A percentile compares a stretch with the other conserved stretches of the same genome.
Evolutionary conservation across 2,113 vertebrate genomes (phyloP).

Genomic region (Sinosuthora webbiana): DNA sequence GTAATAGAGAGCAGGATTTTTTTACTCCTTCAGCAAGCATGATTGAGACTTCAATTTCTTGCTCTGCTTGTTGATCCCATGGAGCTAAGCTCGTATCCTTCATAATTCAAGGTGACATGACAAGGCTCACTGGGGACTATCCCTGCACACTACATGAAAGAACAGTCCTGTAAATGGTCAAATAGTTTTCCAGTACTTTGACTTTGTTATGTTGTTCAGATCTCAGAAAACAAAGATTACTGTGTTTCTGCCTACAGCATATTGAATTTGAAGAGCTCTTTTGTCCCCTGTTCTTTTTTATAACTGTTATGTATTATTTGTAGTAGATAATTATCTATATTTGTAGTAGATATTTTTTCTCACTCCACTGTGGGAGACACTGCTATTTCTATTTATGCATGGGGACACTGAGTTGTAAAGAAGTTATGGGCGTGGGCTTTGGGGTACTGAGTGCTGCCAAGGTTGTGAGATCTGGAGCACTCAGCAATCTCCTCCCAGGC

Average conservation of each 20-base stretch:
- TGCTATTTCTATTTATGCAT: neutral
- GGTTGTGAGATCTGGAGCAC: neutral
- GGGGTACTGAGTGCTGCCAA: neutral
- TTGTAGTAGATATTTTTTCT: neutral
- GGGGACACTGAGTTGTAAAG: neutral
- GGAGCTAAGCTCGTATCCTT: neutral
- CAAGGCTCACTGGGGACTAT: neutral
- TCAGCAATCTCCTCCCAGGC: neutral
- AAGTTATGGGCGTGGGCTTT: neutral
- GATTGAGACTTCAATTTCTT: slow-evolving; percentile 37
- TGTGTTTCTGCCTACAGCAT: neutral
- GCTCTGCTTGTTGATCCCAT: neutral
- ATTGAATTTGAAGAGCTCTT: neutral
- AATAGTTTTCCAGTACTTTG: neutral
- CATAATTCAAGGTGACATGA: neutral
- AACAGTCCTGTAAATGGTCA: neutral
- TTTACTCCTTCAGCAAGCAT: neutral
- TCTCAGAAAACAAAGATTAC: neutral
- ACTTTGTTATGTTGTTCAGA: neutral
- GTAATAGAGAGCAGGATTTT: neutral
- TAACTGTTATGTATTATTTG: neutral
- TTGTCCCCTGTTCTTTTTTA: neutral
- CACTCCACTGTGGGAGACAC: neutral
- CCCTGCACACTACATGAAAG: neutral
- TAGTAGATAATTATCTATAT: neutral